phyloP scores from a whole-genome alignment of 2,797 vertebrate species.

The Sebastolobus alascanus region DNA sequence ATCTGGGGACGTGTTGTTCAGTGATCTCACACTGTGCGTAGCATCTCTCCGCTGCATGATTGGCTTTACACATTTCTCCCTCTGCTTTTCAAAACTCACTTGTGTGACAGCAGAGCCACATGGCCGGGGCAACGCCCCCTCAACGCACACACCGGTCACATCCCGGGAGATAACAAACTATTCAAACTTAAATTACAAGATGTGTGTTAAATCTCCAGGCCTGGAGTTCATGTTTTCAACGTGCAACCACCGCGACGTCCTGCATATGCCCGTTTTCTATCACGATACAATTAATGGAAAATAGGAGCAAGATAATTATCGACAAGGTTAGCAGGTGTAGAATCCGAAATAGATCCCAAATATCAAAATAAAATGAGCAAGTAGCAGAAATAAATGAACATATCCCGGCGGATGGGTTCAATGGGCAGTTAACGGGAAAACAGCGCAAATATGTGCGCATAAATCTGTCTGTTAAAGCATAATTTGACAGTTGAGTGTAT shows the following conservation, averaged over 20 bases:
- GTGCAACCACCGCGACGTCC: not conserved
- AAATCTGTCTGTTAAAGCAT: rapidly evolving
- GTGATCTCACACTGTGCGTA: conserved; percentile 83
- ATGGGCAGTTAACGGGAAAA: conserved; percentile 27
- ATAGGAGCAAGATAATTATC: rapidly evolving
- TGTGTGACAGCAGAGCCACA: conserved; percentile 77
- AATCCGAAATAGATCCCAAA: not conserved
- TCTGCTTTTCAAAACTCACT: conserved; percentile 85
- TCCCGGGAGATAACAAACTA: conserved; percentile 30
- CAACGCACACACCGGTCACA: conserved; percentile 23
- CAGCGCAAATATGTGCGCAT: conserved; percentile 41
- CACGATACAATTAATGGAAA: not conserved
- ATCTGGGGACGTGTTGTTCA: conserved; percentile 45
- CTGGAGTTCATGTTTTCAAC: conserved; percentile 11
- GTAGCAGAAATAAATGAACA: not conserved
- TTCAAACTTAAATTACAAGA: not conserved
- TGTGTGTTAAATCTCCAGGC: conserved; percentile 3
- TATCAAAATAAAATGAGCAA: not conserved
- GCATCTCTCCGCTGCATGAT: conserved; percentile 80
- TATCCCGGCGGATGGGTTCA: not conserved
- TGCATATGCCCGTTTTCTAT: not conserved
- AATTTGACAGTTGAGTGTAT: not conserved
- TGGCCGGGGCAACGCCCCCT: conserved; percentile 75
- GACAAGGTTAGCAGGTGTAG: rapidly evolving
- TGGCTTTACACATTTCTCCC: conserved; percentile 84